These are phyloP conservation scores for Lamellibrachia columna DNA, from an alignment of 2,888 invertebrate species.

Conservation along the genomic window DNA sequence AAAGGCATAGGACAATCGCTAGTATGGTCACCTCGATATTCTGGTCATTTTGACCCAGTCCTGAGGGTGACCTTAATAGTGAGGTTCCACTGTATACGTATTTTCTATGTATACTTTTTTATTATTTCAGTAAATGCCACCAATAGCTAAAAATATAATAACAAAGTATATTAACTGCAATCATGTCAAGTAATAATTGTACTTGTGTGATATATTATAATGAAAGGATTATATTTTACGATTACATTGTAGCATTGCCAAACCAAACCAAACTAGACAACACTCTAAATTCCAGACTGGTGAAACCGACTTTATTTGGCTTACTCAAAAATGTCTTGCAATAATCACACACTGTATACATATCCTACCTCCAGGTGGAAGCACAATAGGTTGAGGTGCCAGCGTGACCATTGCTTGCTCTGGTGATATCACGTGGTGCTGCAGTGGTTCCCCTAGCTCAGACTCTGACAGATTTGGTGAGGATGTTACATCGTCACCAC, in stretches of 20 bases:
- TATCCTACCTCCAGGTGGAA: conserved; percentile 22
- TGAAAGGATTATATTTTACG: background rate
- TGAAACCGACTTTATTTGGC: background rate
- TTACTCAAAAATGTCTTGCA: background rate
- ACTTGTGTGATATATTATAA: no score
- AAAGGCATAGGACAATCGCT: no score
- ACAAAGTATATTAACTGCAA: no score
- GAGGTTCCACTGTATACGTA: no score
- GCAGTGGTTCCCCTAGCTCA: background rate
- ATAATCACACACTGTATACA: background rate
- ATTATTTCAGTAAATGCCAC: no score
- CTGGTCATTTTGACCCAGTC: no score
- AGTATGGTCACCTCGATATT: no score
- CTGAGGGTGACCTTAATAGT: no score
- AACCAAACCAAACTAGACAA: background rate
- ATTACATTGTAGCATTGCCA: background rate
- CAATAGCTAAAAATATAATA: no score
- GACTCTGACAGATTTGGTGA: background rate
- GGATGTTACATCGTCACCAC: background rate
- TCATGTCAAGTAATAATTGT: no score
- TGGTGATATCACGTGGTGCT: background rate
- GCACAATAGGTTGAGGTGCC: conserved; percentile 17
- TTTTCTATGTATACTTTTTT: no score
- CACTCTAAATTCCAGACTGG: background rate
- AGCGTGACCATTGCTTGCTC: background rate